Evolutionary conservation across 2,888 invertebrate genomes (phyloP).

Genomic region (Leptopterna dolabrata): DNA sequence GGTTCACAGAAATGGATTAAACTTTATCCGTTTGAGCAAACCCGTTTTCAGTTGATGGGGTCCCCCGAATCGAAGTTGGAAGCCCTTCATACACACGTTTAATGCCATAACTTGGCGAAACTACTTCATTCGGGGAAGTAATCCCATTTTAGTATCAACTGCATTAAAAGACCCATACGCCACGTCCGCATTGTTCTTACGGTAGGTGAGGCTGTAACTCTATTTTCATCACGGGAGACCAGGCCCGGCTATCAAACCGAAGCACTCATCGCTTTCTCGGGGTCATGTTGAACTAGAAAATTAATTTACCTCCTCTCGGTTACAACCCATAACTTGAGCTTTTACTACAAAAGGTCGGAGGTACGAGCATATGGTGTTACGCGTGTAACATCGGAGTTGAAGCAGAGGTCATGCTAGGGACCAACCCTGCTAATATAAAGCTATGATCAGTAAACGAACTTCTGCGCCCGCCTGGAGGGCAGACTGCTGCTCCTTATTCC

Average conservation of each 20-base stretch:
- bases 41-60: neutral
- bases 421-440: neutral
- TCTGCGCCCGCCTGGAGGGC: neutral
- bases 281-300: slow-evolving; percentile 22
- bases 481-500: neutral
- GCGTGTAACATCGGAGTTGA: neutral
- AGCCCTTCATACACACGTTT: neutral
- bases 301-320: neutral
- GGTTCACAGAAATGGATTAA: neutral
- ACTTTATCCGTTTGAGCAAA: neutral
- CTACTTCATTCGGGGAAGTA: neutral
- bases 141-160: slow-evolving; percentile 15
- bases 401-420: neutral
- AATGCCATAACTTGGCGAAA: neutral
- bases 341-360: slow-evolving; percentile 1
- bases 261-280: slow-evolving; percentile 27
- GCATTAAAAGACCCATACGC: neutral
- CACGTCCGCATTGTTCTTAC: slow-evolving; percentile 21
- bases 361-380: neutral
- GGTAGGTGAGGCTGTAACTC: slow-evolving; percentile 4
- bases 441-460: neutral
- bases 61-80: neutral
- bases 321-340: slow-evolving; percentile 18
- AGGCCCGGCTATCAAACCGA: neutral
- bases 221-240: slow-evolving; percentile 1